Evolutionary conservation across 2,888 invertebrate genomes (phyloP), one percentile per base, ranked within the genome.

Genomic region (Lithodes maja): DNA sequence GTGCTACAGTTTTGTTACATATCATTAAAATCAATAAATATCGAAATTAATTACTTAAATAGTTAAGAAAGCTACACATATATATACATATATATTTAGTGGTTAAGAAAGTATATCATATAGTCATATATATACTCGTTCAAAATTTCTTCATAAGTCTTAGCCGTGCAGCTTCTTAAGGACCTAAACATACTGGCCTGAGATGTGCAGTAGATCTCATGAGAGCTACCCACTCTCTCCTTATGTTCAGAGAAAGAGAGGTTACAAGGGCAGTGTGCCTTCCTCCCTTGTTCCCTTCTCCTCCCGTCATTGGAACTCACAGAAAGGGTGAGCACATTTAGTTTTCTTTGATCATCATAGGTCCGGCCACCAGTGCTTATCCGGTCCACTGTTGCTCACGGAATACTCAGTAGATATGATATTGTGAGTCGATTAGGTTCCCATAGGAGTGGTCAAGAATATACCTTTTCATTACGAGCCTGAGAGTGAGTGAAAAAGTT

Each of bases 1-100:
- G 83, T 74, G 49, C 83, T 84, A 61, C 77, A 75, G 55, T 84
- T 84, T 84, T 83, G 75, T 84, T 84, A 84, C 84, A 84, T 84
- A 84, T 84, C 84, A 84, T 54, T 53, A 54, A 80, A 84, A 84
- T 84, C 74, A 84, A n/a, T 55, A 15, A 77, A 50, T 84, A 55
- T 15, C 55, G 49, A 50, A 81, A 79, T 79, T 68, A 68, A 33
- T 74, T n/a, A 71, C 69, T 75, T 74, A 81, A n/a, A 81, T 81
- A 86, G 69, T 53, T 86, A 86, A 80, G 74, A 61, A 81, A 75
- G 74, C 61, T 61, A 61, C 61, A 61, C 12, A 61, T 81, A 81
- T 81, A 53, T 81, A 68, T 61, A 68, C 61, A 85, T 85, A 85
- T 86, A 61, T 78, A 81, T 81, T 1, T 81, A 86, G 77, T 77